Percentiles rank a stretch among this genome's conserved stretches.
Conservation (phyloP, 2,797 vertebrate species). For the Gephyroberyx darwinii region DNA sequence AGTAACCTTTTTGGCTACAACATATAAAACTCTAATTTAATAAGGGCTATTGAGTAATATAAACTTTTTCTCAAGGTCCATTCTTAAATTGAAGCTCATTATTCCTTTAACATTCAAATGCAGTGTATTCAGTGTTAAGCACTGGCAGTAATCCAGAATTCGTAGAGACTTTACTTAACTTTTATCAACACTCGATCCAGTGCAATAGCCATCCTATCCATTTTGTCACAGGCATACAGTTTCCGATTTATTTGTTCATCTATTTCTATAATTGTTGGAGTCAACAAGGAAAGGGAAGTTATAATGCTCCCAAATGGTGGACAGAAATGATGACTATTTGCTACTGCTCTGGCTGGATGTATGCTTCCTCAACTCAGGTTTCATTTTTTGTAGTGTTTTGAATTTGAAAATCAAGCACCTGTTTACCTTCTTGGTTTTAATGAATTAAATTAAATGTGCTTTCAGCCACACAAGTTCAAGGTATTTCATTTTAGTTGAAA, state of each 20-base stretch:
- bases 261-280: not conserved
- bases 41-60: too few relatives aligned
- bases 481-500: not conserved
- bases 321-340: not conserved
- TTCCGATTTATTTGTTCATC: not conserved
- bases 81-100: too few relatives aligned
- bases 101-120: too few relatives aligned
- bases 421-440: slow-evolving; percentile 21
- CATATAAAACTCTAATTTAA: too few relatives aligned
- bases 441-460: not conserved
- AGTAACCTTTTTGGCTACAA: too few relatives aligned
- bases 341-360: not conserved
- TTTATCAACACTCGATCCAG: slow-evolving; percentile 2
- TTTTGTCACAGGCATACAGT: not conserved
- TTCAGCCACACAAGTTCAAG: not conserved
- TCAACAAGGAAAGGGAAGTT: slow-evolving; percentile 7
- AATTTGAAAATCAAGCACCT: not conserved
- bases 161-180: slow-evolving; percentile 5
- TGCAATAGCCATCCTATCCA: not conserved
- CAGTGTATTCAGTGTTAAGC: too few relatives aligned
- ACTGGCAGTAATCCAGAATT: too few relatives aligned
- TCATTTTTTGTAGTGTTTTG: not conserved
- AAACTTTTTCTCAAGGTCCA: too few relatives aligned
- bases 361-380: not conserved
- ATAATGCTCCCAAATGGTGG: not conserved